Evolutionary conservation across 2,797 vertebrate genomes (phyloP), one percentile per base, ranked within the genome.

Genomic region (Chelmon rostratus): DNA sequence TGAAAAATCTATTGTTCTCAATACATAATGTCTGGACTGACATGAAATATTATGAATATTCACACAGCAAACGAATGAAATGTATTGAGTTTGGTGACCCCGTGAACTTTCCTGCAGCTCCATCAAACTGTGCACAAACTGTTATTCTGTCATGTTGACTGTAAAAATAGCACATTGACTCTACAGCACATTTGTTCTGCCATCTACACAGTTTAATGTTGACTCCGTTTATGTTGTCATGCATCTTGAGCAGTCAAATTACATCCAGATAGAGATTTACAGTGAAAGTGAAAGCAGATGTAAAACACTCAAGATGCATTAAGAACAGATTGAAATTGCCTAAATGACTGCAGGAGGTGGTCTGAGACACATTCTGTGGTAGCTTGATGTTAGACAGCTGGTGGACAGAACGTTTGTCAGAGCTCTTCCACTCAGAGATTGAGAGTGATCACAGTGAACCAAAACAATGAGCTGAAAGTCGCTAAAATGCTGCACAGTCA

Each of bases 161-260:
- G 7, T 44, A n/a, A 73, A 69, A 46, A 56, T 37, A 56, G 21
- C 37, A 58, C 40, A 76, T 37, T 40, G 47, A 70, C 57, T 50
- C 16, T n/a, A 75, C 16, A 52, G 10, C 35, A 8, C 63, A 49
- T 33, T 52, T 61, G 16, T 56, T 70, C 44, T 42, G 47, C 57
- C 31, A 59, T 83, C 21, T 10, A 42, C 33, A 12, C 42, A 63
- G n/a, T 35, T 72, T 56, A 57, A 1, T 16, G 28, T 47, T 56
- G 46, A 69, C 52, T 73, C 16, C 5, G 21, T 74, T 44, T 23
- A 56, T 38, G 21, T 46, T 40, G 31, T 42, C 35, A 31, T 70
- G 68, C 28, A 56, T 64, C 35, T 68, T 49, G 33, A 57, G 73
- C 56, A 65, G 62, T 53, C n/a, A 50, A 76, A 76, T 79, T n/a